phyloP scores from a whole-genome alignment of 2,113 vertebrate species.

The Hemiprocne comata region DNA sequence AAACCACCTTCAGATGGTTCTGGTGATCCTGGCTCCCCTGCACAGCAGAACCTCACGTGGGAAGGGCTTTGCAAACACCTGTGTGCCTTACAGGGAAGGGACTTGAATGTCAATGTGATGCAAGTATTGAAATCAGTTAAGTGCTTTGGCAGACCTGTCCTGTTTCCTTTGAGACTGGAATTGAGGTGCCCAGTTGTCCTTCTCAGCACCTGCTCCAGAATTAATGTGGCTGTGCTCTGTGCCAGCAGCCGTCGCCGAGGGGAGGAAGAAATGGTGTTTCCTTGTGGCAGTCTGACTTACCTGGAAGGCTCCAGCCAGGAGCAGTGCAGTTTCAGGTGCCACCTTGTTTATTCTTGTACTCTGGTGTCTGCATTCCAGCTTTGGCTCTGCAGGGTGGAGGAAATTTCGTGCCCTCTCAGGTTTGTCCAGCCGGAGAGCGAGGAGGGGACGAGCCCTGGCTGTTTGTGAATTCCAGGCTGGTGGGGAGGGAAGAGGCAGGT shows the following conservation, averaged over 20 bases:
- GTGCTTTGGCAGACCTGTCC: slow-evolving; percentile 7
- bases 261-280: not conserved
- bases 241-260: not conserved
- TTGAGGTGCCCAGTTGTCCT: not conserved
- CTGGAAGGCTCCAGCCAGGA: not conserved
- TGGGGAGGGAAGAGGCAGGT: not conserved
- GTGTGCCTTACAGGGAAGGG: not conserved
- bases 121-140: not conserved
- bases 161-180: not conserved
- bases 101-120: slow-evolving; percentile 6
- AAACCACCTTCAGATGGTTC: too few relatives aligned
- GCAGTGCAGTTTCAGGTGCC: not conserved
- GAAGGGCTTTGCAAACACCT: not conserved
- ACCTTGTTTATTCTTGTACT: not conserved
- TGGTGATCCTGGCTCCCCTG: not conserved
- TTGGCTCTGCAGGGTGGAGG: not conserved
- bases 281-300: not conserved
- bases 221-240: not conserved
- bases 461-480: slow-evolving; percentile 30
- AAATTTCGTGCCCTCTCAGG: not conserved
- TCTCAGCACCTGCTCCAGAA: not conserved
- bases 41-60: not conserved
- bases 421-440: not conserved
- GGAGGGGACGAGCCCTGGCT: not conserved
- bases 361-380: not conserved